Evolutionary conservation across 1,140 invertebrate species (phyloP).

Genomic region (Drosophila triauraria): DNA sequence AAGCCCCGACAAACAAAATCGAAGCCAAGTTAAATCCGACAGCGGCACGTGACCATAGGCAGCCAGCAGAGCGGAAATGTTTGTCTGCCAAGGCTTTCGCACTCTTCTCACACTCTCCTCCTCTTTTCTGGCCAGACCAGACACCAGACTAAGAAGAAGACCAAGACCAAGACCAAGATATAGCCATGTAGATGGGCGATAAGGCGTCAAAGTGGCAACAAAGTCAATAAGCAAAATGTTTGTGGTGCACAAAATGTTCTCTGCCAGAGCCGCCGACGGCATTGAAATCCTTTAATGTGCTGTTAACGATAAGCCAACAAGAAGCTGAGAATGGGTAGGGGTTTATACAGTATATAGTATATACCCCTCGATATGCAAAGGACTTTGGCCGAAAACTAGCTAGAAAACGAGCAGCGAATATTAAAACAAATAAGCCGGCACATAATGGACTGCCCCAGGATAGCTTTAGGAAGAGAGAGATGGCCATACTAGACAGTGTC

Average conservation of each 20-base stretch:
- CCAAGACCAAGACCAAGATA: slow-evolving; percentile 17
- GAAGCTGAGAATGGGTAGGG: slow-evolving; percentile 4
- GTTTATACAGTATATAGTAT: slow-evolving; percentile 14
- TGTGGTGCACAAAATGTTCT: slow-evolving; percentile 46
- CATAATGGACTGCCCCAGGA: slow-evolving; percentile 67
- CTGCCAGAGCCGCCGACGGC: slow-evolving; percentile 58
- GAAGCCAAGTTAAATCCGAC: slow-evolving; percentile 39
- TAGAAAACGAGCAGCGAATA: slow-evolving; percentile 75
- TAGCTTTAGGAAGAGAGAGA: slow-evolving; percentile 16
- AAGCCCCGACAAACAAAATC: slow-evolving; percentile 30
- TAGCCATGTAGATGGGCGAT: slow-evolving; percentile 62
- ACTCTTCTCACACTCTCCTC: neutral
- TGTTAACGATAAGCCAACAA: slow-evolving; percentile 74
- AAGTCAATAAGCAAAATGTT: slow-evolving; percentile 65
- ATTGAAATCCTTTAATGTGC: slow-evolving; percentile 78
- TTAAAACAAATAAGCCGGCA: slow-evolving; percentile 79
- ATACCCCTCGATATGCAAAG: slow-evolving; percentile 59
- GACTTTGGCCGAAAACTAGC: slow-evolving; percentile 70
- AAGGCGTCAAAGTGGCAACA: slow-evolving; percentile 68
- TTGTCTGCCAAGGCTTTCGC: slow-evolving; percentile 36
- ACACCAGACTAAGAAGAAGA: slow-evolving; percentile 15
- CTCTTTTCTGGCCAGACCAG: slow-evolving; percentile 21
- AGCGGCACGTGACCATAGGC: slow-evolving; percentile 56
- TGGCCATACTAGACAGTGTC: slow-evolving; percentile 5
- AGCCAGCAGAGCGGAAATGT: slow-evolving; percentile 65